These are phyloP conservation scores for Takifugu ocellatus DNA, from an alignment of 2,797 vertebrate genomes.

Conservation along the genomic window DNA sequence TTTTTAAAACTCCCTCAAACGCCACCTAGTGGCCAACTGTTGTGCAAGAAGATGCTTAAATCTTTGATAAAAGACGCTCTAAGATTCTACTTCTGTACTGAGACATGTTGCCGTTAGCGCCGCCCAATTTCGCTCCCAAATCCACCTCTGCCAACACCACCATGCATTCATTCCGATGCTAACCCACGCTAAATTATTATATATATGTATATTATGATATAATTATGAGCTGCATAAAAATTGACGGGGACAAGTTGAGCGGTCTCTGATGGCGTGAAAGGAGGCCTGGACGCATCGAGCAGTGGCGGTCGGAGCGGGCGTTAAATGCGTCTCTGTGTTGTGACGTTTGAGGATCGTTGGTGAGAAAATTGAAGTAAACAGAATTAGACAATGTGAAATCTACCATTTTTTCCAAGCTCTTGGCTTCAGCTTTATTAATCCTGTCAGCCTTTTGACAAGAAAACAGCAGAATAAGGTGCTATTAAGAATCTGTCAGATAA, in stretches of 20 bases:
- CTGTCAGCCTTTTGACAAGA: background rate
- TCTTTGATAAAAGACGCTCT: too few species aligned
- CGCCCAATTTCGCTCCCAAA: background rate
- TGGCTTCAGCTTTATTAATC: background rate
- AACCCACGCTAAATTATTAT: background rate
- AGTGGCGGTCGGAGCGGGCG: background rate
- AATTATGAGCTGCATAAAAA: background rate
- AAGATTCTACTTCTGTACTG: too few species aligned
- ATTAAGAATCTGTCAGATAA: slow-evolving; percentile 15
- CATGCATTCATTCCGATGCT: background rate
- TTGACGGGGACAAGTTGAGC: background rate
- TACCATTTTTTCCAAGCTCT: background rate
- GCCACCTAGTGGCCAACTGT: too few species aligned
- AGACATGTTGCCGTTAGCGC: too few species aligned
- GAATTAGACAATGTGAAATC: background rate
- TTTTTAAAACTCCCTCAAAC: too few species aligned
- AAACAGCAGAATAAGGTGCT: slow-evolving; percentile 21
- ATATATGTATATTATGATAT: too few species aligned
- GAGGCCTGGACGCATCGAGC: background rate
- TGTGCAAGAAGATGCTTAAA: too few species aligned
- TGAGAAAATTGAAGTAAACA: background rate
- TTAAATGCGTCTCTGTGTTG: background rate
- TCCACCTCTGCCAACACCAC: background rate
- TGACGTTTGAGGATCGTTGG: background rate
- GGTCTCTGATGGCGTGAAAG: background rate